These are phyloP conservation scores for Blastomussa wellsi DNA, from an alignment of 92 coral and sea anemone genomes.

Conservation along the genomic window DNA sequence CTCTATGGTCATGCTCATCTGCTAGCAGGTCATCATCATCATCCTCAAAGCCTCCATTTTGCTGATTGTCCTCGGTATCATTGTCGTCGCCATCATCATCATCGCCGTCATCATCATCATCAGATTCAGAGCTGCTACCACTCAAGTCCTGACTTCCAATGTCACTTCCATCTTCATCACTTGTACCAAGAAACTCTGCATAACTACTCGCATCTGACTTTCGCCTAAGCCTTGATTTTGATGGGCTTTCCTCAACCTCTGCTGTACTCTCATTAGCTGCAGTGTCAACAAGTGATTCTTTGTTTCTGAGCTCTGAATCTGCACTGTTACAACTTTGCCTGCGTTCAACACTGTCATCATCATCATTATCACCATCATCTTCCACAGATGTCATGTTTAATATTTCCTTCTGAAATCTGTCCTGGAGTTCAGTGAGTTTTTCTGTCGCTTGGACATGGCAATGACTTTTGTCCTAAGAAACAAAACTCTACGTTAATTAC, in stretches of 20 bases:
- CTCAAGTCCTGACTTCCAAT: slow-evolving; percentile 40
- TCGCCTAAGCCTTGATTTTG: slow-evolving; percentile 18
- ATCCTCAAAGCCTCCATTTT: slow-evolving; percentile 27
- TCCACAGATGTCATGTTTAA: slow-evolving; percentile 21
- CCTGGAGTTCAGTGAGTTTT: slow-evolving; percentile 34
- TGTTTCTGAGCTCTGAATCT: slow-evolving; percentile 25
- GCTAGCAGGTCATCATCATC: slow-evolving; percentile 21
- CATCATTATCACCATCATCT: slow-evolving; percentile 11
- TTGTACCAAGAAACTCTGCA: slow-evolving; percentile 25
- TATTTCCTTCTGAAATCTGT: slow-evolving; percentile 32
- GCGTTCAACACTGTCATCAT: slow-evolving; percentile 11
- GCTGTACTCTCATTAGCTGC: slow-evolving; percentile 21
- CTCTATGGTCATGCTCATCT: slow-evolving; percentile 35
- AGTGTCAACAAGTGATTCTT: slow-evolving; percentile 40
- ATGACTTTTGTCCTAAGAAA: background rate
- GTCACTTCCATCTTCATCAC: slow-evolving; percentile 55
- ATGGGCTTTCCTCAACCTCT: slow-evolving; percentile 24
- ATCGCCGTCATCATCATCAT: slow-evolving; percentile 56
- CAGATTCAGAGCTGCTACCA: slow-evolving; percentile 46
- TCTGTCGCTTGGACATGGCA: slow-evolving; percentile 36
- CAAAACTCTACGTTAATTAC: background rate
- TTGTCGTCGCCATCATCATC: slow-evolving; percentile 57
- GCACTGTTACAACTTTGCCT: background rate
- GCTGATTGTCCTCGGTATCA: slow-evolving; percentile 25
- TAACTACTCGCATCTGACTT: background rate